Conservation (phyloP, 2,888 invertebrate species). For the Drosophila leonis region DNA sequence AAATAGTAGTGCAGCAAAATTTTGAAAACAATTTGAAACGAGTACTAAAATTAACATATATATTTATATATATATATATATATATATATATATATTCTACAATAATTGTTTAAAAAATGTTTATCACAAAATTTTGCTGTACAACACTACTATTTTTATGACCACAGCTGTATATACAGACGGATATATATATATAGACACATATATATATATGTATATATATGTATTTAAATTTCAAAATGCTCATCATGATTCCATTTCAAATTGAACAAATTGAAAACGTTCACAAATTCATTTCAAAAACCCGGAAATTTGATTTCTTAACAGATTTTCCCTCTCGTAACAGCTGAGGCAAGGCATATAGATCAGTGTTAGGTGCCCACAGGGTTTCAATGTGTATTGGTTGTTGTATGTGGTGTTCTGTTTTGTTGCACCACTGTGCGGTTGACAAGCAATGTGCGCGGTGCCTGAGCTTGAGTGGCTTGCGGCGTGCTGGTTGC, state of each 20-base stretch:
- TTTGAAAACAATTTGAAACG: too few species aligned
- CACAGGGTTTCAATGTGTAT: slow-evolving; percentile 6
- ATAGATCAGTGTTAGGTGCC: not conserved
- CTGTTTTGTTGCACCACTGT: not conserved
- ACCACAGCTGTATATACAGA: too few species aligned
- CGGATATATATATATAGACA: too few species aligned
- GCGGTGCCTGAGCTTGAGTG: slow-evolving; percentile 25
- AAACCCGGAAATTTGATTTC: slow-evolving; percentile 20
- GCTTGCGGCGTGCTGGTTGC: not conserved
- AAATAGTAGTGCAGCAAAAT: too few species aligned
- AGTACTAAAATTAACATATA: too few species aligned
- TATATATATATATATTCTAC: not conserved
- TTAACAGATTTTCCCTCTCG: too few species aligned
- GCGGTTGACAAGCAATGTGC: not conserved
- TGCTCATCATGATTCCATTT: not conserved
- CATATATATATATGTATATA: too few species aligned
- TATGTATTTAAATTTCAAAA: too few species aligned
- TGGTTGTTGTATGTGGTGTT: not conserved
- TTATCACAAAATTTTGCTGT: too few species aligned
- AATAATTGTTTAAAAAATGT: too few species aligned
- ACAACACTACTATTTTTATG: too few species aligned
- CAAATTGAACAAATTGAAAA: not conserved
- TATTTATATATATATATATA: not conserved
- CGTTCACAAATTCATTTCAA: too few species aligned
- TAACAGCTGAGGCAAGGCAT: not conserved